Percentiles rank a stretch among this genome's conserved stretches.
Conservation (phyloP, 2,888 invertebrate species). For the Ochropacha duplaris region DNA sequence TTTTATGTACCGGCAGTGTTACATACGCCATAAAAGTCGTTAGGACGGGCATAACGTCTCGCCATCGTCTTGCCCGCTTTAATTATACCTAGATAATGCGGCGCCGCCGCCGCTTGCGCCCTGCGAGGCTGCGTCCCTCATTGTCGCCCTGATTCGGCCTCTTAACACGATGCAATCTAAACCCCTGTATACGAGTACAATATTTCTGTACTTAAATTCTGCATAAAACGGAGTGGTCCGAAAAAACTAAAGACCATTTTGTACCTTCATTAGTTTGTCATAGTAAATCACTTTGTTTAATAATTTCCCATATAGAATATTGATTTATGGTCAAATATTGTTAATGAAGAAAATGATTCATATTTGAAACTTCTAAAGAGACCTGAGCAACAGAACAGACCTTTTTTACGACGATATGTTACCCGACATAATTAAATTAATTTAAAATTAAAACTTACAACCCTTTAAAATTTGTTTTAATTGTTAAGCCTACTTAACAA, state of each 20-base stretch:
- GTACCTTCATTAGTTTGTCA: conserved; percentile 47
- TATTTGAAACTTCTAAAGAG: too few species aligned
- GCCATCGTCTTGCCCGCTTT: conserved; percentile 79
- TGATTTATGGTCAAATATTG: conserved; percentile 70
- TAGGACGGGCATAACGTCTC: conserved; percentile 81
- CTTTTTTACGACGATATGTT: too few species aligned
- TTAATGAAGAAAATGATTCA: conserved; percentile 53
- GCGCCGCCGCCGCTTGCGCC: conserved; percentile 67
- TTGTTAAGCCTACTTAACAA: too few species aligned
- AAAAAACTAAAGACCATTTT: too few species aligned
- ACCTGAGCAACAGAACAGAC: too few species aligned
- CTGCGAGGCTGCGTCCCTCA: conserved; percentile 35
- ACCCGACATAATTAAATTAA: too few species aligned
- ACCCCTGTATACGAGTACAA: conserved; percentile 38
- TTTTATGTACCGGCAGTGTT: conserved; percentile 82
- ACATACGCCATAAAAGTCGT: conserved; percentile 83
- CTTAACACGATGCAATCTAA: conserved; percentile 70
- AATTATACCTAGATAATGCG: conserved; percentile 79
- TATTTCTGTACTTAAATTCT: conserved; percentile 45
- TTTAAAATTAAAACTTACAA: too few species aligned
- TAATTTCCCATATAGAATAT: conserved; percentile 65
- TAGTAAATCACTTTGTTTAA: conserved; percentile 66
- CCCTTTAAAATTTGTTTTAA: too few species aligned
- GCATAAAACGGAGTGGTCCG: too few species aligned
- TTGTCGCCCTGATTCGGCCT: conserved; percentile 40